Evolutionary conservation across 2,888 invertebrate species (phyloP).

Genomic region (Allolobophora icterica): DNA sequence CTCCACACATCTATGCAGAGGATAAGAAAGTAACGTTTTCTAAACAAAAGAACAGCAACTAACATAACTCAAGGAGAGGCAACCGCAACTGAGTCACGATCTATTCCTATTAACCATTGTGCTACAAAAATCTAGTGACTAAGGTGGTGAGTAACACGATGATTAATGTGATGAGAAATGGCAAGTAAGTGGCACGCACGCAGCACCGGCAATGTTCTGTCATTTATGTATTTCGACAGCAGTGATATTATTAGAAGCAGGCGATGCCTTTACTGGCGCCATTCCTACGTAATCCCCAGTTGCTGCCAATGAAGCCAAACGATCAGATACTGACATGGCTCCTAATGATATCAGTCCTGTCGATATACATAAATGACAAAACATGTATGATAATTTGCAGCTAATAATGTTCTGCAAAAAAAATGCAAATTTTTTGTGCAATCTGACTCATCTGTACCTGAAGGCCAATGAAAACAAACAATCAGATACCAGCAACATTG

Average conservation of each 20-base stretch:
- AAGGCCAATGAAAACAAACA: no score
- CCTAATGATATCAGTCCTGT: neutral
- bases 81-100: neutral
- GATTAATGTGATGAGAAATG: neutral
- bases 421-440: neutral
- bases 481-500: no score
- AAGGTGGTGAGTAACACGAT: slow-evolving; percentile 17
- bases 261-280: no score
- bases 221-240: neutral
- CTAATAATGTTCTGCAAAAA: neutral
- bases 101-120: neutral
- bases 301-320: no score
- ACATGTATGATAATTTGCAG: neutral
- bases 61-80: neutral
- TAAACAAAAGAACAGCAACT: neutral
- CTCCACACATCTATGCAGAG: neutral
- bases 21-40: neutral
- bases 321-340: neutral
- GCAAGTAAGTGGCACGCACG: neutral
- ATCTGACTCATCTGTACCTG: no score
- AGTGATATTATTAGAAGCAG: neutral
- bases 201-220: neutral
- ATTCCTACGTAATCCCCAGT: no score
- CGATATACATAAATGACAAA: neutral
- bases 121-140: neutral